Evolutionary conservation across 2,797 vertebrate species (phyloP).

Genomic region (Margarornis squamiger): DNA sequence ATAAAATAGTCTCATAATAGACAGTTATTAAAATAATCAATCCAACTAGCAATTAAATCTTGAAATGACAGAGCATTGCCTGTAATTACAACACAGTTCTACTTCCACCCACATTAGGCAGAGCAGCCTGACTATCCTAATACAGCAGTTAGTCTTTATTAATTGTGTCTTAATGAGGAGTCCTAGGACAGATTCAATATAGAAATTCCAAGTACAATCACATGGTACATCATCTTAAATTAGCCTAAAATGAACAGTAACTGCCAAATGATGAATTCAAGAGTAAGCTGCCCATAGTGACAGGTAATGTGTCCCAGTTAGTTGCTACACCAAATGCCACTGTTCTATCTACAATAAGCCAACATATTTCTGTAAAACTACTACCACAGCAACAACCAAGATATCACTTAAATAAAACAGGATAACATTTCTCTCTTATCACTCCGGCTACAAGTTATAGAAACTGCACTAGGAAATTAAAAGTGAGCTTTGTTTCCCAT

Average conservation of each 20-base stretch:
- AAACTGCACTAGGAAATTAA: background rate
- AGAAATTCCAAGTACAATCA: background rate
- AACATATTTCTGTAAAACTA: background rate
- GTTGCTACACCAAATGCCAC: background rate
- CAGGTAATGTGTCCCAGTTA: background rate
- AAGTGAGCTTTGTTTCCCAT: background rate
- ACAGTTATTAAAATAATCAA: conserved; percentile 1
- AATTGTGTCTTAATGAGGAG: conserved; percentile 25
- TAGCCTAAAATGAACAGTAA: conserved; percentile 1
- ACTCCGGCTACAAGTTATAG: background rate
- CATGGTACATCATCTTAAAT: background rate
- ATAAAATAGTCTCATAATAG: background rate
- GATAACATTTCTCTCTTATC: background rate
- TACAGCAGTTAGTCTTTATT: conserved; percentile 10
- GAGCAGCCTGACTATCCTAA: background rate
- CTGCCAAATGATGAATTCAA: background rate
- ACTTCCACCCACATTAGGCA: background rate
- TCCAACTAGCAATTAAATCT: conserved; percentile 18
- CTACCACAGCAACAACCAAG: background rate
- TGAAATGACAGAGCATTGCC: background rate
- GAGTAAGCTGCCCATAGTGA: background rate
- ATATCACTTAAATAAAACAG: background rate
- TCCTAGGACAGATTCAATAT: background rate
- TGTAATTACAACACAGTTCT: conserved; percentile 22
- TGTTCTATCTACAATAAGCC: background rate